Base-by-base conservation (phyloP, 2,113 vertebrate genomes). In the Aythya baeri region DNA sequence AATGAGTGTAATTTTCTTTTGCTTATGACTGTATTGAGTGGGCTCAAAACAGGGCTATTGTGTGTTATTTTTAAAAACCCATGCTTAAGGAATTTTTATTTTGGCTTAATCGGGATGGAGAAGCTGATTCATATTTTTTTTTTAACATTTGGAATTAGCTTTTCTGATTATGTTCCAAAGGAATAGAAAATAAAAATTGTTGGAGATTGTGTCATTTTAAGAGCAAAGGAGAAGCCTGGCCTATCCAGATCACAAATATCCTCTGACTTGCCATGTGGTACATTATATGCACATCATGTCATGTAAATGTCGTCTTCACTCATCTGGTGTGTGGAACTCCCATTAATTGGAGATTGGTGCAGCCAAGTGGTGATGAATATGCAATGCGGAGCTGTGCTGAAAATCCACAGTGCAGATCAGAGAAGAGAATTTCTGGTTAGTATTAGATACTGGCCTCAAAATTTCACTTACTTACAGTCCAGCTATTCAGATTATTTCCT, bases 291-390 rank as follows among this genome's bases (percentile, higher is more conserved):
- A 67, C 72, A 93, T 91, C 93, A 96, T 18, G 1, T 95, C 85
- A 83, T 55, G 72, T 82, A 92, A 93, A 85, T 93, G 79, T 88
- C 20, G 1, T 93, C 82, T 94, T 91, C n/a, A 25, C 52, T 96
- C 83, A 86, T 91, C 76, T 95, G 80, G 26, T 90, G 55, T 75
- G 88, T 72, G 89, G 95, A 95, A 88, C 88, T 96, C 85, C 91
- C 90, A 96, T 81, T 94, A 96, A 71, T 20, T 75, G 81, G 77
- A 89, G 71, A 79, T 36, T 1, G 0, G 1, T 86, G 79, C 63
- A 91, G 93, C 93, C 91, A 96, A 96, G 72, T 83, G 88, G 57
- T 90, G 80, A 94, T 90, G 85, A 93, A 92, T 97, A 96, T 86
- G 90, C 68, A 90, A 81, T 72, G 62, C 4, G 12, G 46, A 81